Percentiles rank a stretch among this genome's conserved stretches.
These are phyloP conservation scores for Neodiprion lecontei DNA, from an alignment of 1,140 invertebrate genomes.

Conservation along the genomic window DNA sequence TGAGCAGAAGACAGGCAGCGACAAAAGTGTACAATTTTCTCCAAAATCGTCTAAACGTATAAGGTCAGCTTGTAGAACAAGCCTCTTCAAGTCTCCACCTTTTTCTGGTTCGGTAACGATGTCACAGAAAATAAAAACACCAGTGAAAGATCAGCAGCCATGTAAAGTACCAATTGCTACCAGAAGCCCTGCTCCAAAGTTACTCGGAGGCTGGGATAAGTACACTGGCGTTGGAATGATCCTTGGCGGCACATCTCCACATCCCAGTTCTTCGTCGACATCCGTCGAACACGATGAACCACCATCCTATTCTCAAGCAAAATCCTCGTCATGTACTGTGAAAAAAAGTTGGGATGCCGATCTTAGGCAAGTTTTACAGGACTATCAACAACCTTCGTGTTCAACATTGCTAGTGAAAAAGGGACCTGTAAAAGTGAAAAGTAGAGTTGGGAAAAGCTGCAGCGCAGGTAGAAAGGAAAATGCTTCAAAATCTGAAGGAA, in stretches of 20 bases:
- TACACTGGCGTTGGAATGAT: slow-evolving; percentile 53
- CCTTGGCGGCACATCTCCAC: slow-evolving; percentile 38
- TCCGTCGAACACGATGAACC: slow-evolving; percentile 22
- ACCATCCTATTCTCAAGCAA: slow-evolving; percentile 7
- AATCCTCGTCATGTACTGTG: neutral
- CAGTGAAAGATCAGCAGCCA: slow-evolving; percentile 25
- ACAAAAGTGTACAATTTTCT: slow-evolving; percentile 17
- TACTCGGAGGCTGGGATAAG: slow-evolving; percentile 56
- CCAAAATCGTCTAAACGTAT: slow-evolving; percentile 27
- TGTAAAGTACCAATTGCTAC: slow-evolving; percentile 46
- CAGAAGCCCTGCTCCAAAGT: slow-evolving; percentile 49
- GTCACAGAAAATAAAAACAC: slow-evolving; percentile 28
- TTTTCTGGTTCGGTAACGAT: slow-evolving; percentile 14
- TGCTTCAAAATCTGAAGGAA: neutral
- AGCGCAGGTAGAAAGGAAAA: neutral
- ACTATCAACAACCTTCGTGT: neutral
- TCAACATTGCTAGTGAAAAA: neutral
- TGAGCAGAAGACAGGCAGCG: slow-evolving; percentile 19
- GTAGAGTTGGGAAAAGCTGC: neutral
- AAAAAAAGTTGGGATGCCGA: slow-evolving; percentile 52
- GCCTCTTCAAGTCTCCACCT: slow-evolving; percentile 52
- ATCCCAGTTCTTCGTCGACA: slow-evolving; percentile 22
- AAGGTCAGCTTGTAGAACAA: slow-evolving; percentile 42
- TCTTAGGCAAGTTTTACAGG: slow-evolving; percentile 37
- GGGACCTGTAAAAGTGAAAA: neutral